phyloP scores from a whole-genome alignment of 2,888 invertebrate genomes.

The Rhopalosiphum nymphaeae region DNA sequence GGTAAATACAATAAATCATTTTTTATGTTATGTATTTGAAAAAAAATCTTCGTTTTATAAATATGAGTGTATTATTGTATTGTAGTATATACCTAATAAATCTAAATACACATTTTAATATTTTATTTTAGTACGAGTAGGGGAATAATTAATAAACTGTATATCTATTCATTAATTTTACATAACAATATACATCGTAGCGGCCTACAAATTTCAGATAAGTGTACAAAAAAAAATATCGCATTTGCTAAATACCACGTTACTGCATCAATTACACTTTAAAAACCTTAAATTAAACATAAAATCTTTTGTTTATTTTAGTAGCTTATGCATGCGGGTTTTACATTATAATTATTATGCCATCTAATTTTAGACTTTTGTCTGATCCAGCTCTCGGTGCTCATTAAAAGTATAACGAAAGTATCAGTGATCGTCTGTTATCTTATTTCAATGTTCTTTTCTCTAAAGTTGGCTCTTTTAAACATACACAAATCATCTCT shows the following conservation, averaged over 20 bases:
- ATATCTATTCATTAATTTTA: neutral
- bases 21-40: neutral
- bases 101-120: neutral
- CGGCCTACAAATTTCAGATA: neutral
- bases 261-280: neutral
- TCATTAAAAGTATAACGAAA: neutral
- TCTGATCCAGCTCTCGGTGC: neutral
- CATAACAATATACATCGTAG: neutral
- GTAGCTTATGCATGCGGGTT: neutral
- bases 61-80: neutral
- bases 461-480: neutral
- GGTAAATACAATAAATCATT: neutral
- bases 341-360: neutral
- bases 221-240: neutral
- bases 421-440: neutral
- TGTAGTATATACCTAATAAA: neutral
- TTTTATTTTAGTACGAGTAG: neutral
- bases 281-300: neutral
- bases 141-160: neutral
- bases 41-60: neutral
- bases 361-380: neutral
- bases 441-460: neutral
- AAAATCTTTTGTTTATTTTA: neutral
- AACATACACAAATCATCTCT: neutral
- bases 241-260: neutral